Evolutionary conservation across 2,888 invertebrate species (phyloP).

Genomic region (Cancer borealis): DNA sequence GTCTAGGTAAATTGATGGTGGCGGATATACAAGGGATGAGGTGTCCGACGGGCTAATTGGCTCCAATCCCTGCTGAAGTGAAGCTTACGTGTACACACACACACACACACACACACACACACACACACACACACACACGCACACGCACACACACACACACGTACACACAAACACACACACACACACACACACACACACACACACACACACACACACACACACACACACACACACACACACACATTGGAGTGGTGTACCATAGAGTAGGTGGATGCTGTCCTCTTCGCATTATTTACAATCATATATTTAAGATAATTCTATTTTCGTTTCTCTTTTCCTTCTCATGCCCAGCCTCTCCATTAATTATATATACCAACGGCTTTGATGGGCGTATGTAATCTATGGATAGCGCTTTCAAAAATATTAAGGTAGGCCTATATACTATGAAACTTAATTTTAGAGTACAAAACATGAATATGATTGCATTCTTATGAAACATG

Average conservation of each 20-base stretch:
- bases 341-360: background rate
- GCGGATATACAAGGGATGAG: conserved; percentile 49
- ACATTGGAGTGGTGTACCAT: background rate
- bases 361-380: background rate
- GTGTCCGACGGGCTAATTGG: conserved; percentile 31
- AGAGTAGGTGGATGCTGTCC: background rate
- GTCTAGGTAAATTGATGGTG: conserved; percentile 66
- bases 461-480: background rate
- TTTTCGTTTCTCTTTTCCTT: background rate
- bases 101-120: conserved; percentile 52
- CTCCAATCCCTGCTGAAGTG: background rate
- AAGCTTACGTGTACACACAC: background rate
- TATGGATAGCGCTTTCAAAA: background rate
- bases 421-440: too few species aligned
- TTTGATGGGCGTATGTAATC: background rate
- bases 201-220: conserved; percentile 16
- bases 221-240: background rate
- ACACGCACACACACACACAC: conserved; percentile 29
- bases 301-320: background rate
- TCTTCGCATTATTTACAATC: background rate
- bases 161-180: background rate
- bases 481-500: background rate
- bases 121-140: conserved; percentile 44
- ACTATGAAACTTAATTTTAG: background rate
- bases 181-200: conserved; percentile 43